Evolutionary conservation across 2,888 invertebrate genomes (phyloP).

Genomic region (Clitarchus hookeri): DNA sequence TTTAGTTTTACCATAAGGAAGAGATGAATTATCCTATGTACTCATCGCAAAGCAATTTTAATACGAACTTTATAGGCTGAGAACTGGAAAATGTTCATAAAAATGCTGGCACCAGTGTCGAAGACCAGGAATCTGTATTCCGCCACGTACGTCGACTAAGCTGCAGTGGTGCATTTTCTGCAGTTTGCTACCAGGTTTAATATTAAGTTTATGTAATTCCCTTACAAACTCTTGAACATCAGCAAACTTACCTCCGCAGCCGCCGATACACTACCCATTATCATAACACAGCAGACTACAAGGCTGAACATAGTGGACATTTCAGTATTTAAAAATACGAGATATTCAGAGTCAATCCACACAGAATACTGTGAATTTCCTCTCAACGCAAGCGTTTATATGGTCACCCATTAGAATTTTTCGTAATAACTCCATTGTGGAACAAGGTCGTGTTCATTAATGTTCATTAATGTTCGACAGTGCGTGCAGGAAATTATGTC

Average conservation of each 20-base stretch:
- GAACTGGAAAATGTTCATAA: no score
- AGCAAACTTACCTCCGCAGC: neutral
- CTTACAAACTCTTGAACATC: neutral
- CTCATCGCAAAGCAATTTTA: no score
- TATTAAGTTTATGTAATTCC: no score
- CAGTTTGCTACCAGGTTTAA: no score
- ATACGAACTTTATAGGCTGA: no score
- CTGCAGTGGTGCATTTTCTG: no score
- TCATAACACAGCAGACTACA: neutral
- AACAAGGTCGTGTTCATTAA: neutral
- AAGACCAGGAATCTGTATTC: no score
- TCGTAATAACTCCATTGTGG: neutral
- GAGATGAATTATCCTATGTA: no score
- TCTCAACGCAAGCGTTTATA: neutral
- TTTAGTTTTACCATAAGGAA: no score
- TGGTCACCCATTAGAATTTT: neutral
- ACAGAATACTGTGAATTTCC: neutral
- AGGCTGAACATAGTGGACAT: neutral
- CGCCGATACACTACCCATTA: neutral
- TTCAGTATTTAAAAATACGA: neutral
- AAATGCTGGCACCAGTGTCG: no score
- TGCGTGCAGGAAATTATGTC: neutral
- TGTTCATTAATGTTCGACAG: no score
- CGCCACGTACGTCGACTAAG: no score
- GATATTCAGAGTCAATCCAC: neutral